These are phyloP conservation scores for Frankliniella intonsa DNA, from an alignment of 2,888 invertebrate species.

Conservation along the genomic window DNA sequence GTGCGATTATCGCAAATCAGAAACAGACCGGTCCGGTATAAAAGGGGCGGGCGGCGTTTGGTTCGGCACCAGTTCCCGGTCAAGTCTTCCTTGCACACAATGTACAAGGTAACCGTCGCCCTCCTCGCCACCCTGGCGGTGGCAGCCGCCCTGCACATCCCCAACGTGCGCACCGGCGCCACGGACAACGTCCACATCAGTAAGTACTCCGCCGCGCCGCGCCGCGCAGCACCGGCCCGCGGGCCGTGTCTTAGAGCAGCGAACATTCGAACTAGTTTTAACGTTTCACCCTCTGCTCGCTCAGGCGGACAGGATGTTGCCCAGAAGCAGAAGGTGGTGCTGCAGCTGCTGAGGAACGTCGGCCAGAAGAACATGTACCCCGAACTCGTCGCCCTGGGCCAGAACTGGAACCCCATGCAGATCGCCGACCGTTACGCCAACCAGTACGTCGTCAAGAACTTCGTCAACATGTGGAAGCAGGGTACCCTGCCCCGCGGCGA, in stretches of 20 bases:
- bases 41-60: background rate
- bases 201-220: background rate
- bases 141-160: background rate
- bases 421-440: background rate
- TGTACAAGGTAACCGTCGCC: conserved; percentile 11
- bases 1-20: background rate
- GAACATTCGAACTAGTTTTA: background rate
- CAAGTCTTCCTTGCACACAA: background rate
- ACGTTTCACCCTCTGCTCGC: background rate
- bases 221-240: too few relatives aligned
- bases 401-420: background rate
- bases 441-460: conserved; percentile 1
- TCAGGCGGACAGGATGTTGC: background rate
- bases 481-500: conserved; percentile 1
- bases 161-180: background rate
- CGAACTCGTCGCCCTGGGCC: background rate
- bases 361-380: background rate
- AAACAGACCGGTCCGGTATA: background rate
- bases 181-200: background rate
- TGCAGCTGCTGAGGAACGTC: conserved; percentile 7
- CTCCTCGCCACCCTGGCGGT: background rate
- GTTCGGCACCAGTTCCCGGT: background rate
- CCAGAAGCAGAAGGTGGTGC: background rate
- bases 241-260: too few relatives aligned
- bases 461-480: background rate